These are phyloP conservation scores for Cisticola juncidis DNA, from an alignment of 2,113 vertebrate species.

Conservation along the genomic window DNA sequence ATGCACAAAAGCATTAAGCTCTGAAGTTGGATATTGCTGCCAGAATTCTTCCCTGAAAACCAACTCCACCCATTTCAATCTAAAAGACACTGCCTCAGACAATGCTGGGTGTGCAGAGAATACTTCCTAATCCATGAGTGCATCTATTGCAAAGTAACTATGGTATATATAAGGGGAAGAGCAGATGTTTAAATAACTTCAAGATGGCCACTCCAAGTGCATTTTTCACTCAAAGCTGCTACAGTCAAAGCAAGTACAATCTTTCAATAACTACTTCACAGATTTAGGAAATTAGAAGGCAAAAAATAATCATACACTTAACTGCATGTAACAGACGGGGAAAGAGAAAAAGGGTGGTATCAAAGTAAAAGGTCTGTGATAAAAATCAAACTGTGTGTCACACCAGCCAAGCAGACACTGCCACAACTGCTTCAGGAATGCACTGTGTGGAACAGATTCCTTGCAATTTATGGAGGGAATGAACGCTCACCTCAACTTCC, in stretches of 20 bases:
- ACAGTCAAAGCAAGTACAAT: neutral
- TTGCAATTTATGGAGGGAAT: neutral
- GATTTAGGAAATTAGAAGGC: neutral
- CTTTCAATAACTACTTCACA: neutral
- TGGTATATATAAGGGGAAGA: neutral
- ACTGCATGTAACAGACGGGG: neutral
- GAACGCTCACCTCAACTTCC: neutral
- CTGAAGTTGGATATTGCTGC: neutral
- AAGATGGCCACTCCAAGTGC: neutral
- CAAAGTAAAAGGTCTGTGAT: neutral
- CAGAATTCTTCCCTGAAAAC: neutral
- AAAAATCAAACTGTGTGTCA: neutral
- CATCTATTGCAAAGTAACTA: neutral
- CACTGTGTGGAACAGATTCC: neutral
- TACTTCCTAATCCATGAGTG: neutral
- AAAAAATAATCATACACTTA: neutral
- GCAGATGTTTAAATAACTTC: neutral
- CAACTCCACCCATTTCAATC: neutral
- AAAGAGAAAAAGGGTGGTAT: neutral
- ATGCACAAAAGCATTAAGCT: neutral
- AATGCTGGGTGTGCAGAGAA: constrained; percentile 6
- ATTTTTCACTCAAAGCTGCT: neutral
- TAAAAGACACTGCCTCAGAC: neutral
- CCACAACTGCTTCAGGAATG: neutral
- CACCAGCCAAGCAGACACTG: neutral